Conservation (phyloP, 2,888 invertebrate species). For the Scotopteryx bipunctaria region DNA sequence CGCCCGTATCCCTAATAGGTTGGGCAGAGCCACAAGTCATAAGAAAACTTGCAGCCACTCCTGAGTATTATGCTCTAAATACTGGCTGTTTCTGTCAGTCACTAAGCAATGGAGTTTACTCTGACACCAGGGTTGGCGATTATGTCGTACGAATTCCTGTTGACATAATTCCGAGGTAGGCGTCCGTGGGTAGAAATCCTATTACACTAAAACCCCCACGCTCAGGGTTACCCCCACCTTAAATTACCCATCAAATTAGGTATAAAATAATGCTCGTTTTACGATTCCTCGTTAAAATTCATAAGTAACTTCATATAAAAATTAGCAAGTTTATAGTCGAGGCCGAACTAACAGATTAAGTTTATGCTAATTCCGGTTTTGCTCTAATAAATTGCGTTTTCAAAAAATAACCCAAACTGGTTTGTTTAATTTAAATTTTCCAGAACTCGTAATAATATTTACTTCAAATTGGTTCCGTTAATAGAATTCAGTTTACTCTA, state of each 20-base stretch:
- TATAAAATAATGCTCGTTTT: conserved; percentile 1
- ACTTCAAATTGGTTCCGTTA: too few species aligned
- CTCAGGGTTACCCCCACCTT: not conserved
- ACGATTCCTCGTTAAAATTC: conserved; percentile 12
- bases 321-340: conserved; percentile 19
- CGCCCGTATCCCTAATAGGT: too few species aligned
- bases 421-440: too few species aligned
- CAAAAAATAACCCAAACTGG: conserved; percentile 11
- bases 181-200: conserved; percentile 5
- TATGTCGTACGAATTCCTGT: too few species aligned
- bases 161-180: not conserved
- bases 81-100: too few species aligned
- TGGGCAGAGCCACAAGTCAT: too few species aligned
- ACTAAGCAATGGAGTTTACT: too few species aligned
- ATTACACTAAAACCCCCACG: not conserved
- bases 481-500: too few species aligned
- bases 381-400: conserved; percentile 30
- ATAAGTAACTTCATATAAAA: conserved; percentile 3
- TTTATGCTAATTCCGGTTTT: conserved; percentile 24
- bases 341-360: conserved; percentile 25
- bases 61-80: too few species aligned
- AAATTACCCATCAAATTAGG: not conserved
- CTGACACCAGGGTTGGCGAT: too few species aligned
- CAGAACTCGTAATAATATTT: too few species aligned
- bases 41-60: too few species aligned